Percentiles rank a stretch among this genome's conserved stretches.
Evolutionary conservation across 2,888 invertebrate species (phyloP).

Genomic region (Dryocosmus kuriphilus): DNA sequence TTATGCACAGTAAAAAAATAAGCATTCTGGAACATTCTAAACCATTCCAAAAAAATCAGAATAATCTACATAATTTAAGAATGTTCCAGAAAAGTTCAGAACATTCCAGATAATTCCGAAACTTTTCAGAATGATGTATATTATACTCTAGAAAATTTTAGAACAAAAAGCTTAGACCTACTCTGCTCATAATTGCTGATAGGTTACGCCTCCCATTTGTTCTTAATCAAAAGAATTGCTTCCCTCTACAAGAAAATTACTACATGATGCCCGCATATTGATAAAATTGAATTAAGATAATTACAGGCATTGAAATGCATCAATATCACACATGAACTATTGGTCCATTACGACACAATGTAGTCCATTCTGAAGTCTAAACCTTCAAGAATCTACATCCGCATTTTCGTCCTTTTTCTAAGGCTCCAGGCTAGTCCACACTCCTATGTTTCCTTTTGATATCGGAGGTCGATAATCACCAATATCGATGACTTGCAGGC

Average conservation of each 20-base stretch:
- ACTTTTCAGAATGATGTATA: no score
- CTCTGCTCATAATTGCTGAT: neutral
- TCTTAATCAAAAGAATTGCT: neutral
- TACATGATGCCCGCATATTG: neutral
- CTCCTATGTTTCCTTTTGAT: neutral
- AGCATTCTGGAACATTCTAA: no score
- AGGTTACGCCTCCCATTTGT: neutral
- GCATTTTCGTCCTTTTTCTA: neutral
- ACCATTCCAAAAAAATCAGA: no score
- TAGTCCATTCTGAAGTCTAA: neutral
- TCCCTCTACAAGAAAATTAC: neutral
- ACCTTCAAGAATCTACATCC: constrained; percentile 7
- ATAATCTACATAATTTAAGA: no score
- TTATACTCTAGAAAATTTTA: no score
- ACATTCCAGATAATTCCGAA: no score
- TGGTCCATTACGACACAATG: neutral
- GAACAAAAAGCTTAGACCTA: no score
- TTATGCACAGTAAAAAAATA: no score
- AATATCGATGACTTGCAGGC: neutral
- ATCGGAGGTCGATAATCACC: neutral
- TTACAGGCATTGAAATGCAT: no score
- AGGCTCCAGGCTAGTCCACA: neutral
- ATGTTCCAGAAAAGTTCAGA: no score
- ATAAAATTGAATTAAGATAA: no score
- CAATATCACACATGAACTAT: neutral